phyloP scores from a whole-genome alignment of 2,888 invertebrate species.

The Dione juno region DNA sequence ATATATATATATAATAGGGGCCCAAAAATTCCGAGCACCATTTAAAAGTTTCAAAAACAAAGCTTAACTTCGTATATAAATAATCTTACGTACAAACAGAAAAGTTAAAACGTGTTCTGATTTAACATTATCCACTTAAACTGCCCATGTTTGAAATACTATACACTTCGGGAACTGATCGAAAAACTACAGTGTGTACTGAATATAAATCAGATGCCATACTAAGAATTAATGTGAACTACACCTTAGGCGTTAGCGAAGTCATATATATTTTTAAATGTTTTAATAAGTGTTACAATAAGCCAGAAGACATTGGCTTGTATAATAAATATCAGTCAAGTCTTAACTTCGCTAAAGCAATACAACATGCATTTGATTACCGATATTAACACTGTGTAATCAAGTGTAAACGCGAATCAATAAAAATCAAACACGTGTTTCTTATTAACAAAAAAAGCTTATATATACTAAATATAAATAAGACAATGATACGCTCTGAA shows the following conservation, averaged over 20 bases:
- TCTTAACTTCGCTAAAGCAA: too few species aligned
- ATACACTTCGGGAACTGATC: conserved; percentile 28
- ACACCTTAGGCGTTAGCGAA: background rate
- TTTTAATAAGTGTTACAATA: too few species aligned
- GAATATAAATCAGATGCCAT: conserved; percentile 22
- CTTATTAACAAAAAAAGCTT: too few species aligned
- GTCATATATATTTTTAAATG: background rate
- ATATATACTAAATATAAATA: background rate
- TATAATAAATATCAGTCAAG: too few species aligned
- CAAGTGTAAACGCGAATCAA: too few species aligned
- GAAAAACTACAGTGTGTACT: conserved; percentile 23
- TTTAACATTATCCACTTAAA: conserved; percentile 24
- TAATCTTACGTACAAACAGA: conserved; percentile 15
- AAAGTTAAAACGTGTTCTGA: conserved; percentile 27
- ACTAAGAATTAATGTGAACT: background rate
- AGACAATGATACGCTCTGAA: background rate
- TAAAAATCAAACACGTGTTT: too few species aligned
- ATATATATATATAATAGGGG: too few species aligned
- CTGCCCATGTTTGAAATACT: conserved; percentile 19
- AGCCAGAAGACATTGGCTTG: too few species aligned
- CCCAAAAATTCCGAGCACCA: background rate
- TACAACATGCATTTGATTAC: too few species aligned
- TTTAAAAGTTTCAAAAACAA: conserved; percentile 10
- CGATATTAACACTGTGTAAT: too few species aligned
- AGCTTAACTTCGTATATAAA: conserved; percentile 12